Conservation (phyloP, 2,797 vertebrate species). For the Taeniopygia guttata region DNA sequence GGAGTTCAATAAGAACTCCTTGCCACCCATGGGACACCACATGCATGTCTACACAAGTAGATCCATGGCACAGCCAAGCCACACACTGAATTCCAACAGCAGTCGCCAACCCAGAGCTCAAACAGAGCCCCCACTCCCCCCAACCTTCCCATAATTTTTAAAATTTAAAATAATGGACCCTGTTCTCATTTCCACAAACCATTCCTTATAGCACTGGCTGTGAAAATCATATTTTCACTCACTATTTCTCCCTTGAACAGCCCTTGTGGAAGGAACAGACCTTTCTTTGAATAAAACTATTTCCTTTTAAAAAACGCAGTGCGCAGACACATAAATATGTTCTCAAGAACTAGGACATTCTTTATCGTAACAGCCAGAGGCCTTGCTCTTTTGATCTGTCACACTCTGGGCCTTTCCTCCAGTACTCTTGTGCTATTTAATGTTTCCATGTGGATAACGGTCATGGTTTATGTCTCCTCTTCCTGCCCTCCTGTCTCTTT, state of each 20-base stretch:
- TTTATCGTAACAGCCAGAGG: constrained; percentile 47
- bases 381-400: constrained; percentile 62
- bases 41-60: background rate
- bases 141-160: background rate
- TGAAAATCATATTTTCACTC: constrained; percentile 26
- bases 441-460: constrained; percentile 27
- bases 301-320: constrained; percentile 4
- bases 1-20: background rate
- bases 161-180: background rate
- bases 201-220: background rate
- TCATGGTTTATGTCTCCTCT: constrained; percentile 35
- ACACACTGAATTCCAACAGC: background rate
- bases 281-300: constrained; percentile 58
- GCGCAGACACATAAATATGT: background rate
- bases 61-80: background rate
- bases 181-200: background rate
- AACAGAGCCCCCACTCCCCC: background rate
- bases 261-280: constrained; percentile 32
- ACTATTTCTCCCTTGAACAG: constrained; percentile 13
- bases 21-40: background rate
- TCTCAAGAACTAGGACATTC: constrained; percentile 55
- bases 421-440: background rate
- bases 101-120: background rate
- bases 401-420: constrained; percentile 32
- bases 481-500: background rate